These are phyloP conservation scores for Liodrosophila aerea DNA, from an alignment of 2,888 invertebrate species.

Conservation along the genomic window DNA sequence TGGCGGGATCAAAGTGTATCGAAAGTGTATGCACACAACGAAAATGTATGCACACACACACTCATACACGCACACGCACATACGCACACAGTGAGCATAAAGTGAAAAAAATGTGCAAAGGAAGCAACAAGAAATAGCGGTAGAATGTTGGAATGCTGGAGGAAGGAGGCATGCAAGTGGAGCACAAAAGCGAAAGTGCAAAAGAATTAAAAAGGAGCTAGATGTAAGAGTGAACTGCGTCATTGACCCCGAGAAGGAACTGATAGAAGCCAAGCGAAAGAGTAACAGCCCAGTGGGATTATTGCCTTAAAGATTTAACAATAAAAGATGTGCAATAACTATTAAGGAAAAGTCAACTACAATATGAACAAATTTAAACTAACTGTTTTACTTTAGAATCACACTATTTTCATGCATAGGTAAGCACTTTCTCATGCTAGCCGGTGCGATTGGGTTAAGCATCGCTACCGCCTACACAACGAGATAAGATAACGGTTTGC, in stretches of 20 bases:
- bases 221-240: conserved; percentile 48
- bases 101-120: conserved; percentile 3
- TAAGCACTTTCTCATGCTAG: no score
- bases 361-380: no score
- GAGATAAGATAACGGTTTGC: conserved; percentile 66
- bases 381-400: no score
- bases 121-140: conserved; percentile 10
- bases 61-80: conserved; percentile 1
- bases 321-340: no score
- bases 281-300: not conserved
- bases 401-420: no score
- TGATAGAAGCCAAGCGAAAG: not conserved
- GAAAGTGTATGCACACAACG: conserved; percentile 58
- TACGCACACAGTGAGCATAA: conserved; percentile 13
- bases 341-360: no score
- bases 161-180: conserved; percentile 13
- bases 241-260: conserved; percentile 38
- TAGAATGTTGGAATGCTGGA: not conserved
- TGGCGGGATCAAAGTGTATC: conserved; percentile 80
- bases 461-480: conserved; percentile 30
- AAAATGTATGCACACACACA: conserved; percentile 24
- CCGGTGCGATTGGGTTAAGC: no score
- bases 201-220: conserved; percentile 18
- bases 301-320: no score
- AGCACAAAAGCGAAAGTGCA: conserved; percentile 14